phyloP scores from a whole-genome alignment of 2,797 vertebrate species.

The Lagodon rhomboides region DNA sequence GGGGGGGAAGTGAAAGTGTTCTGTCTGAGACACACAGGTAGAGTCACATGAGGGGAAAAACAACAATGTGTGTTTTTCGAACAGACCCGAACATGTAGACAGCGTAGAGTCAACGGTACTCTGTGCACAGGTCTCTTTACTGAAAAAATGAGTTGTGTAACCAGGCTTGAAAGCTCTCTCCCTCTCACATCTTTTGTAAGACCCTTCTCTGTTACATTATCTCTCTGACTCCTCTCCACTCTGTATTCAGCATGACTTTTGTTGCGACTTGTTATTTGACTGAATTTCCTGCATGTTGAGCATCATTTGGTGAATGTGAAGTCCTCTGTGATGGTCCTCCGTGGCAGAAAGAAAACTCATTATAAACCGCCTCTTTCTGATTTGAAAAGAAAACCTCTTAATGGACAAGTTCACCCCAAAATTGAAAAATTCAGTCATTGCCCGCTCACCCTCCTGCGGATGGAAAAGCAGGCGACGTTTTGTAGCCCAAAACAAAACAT shows the following conservation, averaged over 20 bases:
- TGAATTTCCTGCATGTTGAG: neutral
- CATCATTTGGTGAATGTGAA: neutral
- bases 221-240: neutral
- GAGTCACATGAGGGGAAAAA: neutral
- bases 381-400: too few species aligned
- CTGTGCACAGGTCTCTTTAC: too few species aligned
- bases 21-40: neutral
- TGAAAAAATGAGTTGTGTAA: neutral
- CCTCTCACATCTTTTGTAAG: neutral
- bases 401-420: too few species aligned
- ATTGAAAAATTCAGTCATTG: too few species aligned
- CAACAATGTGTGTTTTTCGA: neutral
- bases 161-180: neutral
- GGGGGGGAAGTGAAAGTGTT: constrained; percentile 20
- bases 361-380: too few species aligned
- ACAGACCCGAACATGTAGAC: neutral
- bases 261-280: neutral
- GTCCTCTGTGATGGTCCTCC: neutral
- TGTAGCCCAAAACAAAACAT: too few species aligned
- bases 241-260: neutral
- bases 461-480: too few species aligned
- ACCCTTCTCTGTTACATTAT: neutral
- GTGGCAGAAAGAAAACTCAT: too few species aligned
- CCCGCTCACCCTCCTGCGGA: too few species aligned
- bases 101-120: neutral